Evolutionary conservation across 1,140 invertebrate species (phyloP).

Genomic region (Potamilus streckersoni): DNA sequence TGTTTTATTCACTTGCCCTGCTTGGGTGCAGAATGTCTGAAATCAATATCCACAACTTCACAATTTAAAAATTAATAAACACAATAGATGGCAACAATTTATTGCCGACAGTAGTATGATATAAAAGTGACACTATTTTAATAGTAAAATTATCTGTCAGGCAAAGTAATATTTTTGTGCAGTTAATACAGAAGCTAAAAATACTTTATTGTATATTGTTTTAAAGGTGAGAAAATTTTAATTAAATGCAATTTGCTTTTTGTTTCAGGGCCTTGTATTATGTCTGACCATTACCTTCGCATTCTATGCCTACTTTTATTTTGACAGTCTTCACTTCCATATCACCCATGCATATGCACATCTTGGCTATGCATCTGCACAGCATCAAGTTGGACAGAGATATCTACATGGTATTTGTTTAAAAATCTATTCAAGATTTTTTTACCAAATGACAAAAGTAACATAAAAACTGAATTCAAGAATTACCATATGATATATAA

Average conservation of each 20-base stretch:
- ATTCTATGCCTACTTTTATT: conserved; percentile 71
- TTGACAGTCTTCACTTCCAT: conserved; percentile 72
- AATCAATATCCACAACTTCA: no score
- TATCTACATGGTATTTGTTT: conserved; percentile 69
- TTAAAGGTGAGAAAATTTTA: no score
- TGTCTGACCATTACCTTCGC: conserved; percentile 52
- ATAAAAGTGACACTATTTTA: no score
- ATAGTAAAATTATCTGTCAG: no score
- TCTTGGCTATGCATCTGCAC: conserved; percentile 70
- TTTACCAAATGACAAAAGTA: neutral
- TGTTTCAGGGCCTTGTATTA: conserved; percentile 59
- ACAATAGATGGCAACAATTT: no score
- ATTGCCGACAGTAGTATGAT: no score
- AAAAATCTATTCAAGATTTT: conserved; percentile 2
- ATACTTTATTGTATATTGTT: no score
- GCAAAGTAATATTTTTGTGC: no score
- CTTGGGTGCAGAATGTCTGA: no score
- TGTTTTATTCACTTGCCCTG: no score
- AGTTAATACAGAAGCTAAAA: no score
- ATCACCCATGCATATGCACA: conserved; percentile 70
- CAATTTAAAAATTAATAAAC: no score
- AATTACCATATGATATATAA: neutral
- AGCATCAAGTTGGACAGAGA: conserved; percentile 72
- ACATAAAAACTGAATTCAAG: neutral
- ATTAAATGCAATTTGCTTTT: conserved; percentile 1